Evolutionary conservation across 2,113 vertebrate species (phyloP).

Genomic region (Zosterops lateralis): DNA sequence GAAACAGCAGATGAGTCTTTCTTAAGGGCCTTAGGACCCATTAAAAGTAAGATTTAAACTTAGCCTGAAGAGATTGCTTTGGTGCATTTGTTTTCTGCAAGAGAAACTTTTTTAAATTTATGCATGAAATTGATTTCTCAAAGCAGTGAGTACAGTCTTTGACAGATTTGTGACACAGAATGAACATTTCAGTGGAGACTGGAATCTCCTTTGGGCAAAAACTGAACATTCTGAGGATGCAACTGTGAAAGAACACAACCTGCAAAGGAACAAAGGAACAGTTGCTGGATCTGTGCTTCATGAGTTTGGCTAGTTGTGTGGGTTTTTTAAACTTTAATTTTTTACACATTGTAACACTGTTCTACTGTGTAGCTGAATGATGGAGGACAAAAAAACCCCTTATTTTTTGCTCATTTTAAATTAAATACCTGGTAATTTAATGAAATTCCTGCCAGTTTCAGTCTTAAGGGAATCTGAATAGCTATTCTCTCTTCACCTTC

Average conservation of each 20-base stretch:
- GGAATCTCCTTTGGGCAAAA: not conserved
- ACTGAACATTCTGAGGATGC: not conserved
- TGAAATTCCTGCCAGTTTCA: not conserved
- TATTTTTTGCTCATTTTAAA: not conserved
- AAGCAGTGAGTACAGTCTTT: not conserved
- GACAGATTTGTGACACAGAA: not conserved
- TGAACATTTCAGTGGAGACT: not conserved
- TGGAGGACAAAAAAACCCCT: not conserved
- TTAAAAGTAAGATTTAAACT: not conserved
- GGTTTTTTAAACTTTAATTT: fast-evolving
- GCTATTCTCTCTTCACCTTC: not conserved
- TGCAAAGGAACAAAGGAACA: not conserved
- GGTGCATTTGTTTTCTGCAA: not conserved
- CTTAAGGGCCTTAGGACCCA: not conserved
- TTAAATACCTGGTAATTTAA: not conserved
- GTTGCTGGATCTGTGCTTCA: not conserved
- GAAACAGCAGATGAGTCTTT: not conserved
- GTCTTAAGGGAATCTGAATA: not conserved
- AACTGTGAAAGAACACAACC: not conserved
- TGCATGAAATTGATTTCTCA: slow-evolving; percentile 19
- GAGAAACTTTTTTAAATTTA: not conserved
- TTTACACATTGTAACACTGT: not conserved
- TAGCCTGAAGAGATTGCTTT: not conserved
- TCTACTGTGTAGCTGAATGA: not conserved
- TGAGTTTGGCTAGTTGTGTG: not conserved